Percentiles rank a stretch among this genome's conserved stretches.
phyloP scores from a whole-genome alignment of 2,888 invertebrate species.

The Lydus trimaculatus region DNA sequence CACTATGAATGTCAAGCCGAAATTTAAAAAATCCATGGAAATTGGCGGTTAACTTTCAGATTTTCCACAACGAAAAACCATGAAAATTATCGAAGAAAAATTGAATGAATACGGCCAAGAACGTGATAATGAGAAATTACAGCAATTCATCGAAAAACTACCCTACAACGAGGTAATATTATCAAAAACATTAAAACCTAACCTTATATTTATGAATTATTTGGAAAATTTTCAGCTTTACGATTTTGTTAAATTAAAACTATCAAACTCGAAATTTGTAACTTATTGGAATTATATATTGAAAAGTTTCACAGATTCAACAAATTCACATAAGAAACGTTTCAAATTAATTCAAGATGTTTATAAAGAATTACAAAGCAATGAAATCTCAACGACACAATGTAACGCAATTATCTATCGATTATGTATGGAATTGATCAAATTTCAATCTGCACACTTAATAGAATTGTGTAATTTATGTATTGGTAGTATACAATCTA shows the following conservation, averaged over 20 bases:
- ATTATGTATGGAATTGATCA: constrained; percentile 62
- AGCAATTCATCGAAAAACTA: constrained; percentile 41
- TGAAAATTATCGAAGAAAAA: constrained; percentile 35
- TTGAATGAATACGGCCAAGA: constrained; percentile 49
- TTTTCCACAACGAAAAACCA: neutral
- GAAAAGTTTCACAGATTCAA: constrained; percentile 46
- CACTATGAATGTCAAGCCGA: neutral
- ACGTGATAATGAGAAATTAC: constrained; percentile 40
- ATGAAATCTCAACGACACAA: constrained; percentile 49
- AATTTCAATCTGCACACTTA: constrained; percentile 63
- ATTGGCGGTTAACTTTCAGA: constrained; percentile 7
- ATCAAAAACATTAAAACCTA: constrained; percentile 9
- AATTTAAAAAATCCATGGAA: neutral
- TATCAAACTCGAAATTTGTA: constrained; percentile 45
- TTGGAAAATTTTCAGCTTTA: constrained; percentile 41
- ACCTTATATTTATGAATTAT: too few relatives aligned
- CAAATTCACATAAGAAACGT: constrained; percentile 49
- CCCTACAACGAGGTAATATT: constrained; percentile 41
- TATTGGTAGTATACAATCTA: constrained; percentile 63
- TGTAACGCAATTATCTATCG: constrained; percentile 63
- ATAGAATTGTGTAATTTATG: constrained; percentile 66
- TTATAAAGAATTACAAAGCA: constrained; percentile 50
- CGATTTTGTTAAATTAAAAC: constrained; percentile 39
- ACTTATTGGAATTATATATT: constrained; percentile 53
- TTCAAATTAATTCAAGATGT: constrained; percentile 44